Evolutionary conservation across 2,797 vertebrate species (phyloP).

Genomic region (Pseudopleuronectes americanus): DNA sequence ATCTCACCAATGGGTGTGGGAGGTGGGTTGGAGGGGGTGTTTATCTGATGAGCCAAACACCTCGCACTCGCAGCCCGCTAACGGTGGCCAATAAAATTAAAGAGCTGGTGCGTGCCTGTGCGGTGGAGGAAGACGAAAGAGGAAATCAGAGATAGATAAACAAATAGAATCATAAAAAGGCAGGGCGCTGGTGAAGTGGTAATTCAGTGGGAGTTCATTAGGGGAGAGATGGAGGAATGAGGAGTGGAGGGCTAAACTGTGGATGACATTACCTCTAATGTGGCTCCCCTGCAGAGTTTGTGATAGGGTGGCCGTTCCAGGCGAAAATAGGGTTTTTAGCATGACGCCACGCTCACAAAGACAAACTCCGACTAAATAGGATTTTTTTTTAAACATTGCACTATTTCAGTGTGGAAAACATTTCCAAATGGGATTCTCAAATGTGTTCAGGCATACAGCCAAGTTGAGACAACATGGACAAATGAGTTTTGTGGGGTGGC

Average conservation of each 20-base stretch:
- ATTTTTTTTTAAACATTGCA: conserved; percentile 73
- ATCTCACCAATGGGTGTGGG: conserved; percentile 81
- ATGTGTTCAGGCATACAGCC: conserved; percentile 70
- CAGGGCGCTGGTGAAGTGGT: conserved; percentile 82
- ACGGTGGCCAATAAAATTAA: conserved; percentile 86
- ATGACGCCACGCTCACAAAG: conserved; percentile 75
- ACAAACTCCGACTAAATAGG: conserved; percentile 79
- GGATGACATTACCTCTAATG: conserved; percentile 87
- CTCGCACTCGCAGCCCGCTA: conserved; percentile 78
- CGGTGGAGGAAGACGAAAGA: conserved; percentile 66
- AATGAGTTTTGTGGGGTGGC: conserved; percentile 64
- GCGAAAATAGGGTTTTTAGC: conserved; percentile 81
- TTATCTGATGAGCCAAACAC: conserved; percentile 68
- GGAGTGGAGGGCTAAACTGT: conserved; percentile 83
- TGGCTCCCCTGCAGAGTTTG: conserved; percentile 80
- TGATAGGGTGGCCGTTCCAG: conserved; percentile 80
- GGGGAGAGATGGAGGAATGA: conserved; percentile 81
- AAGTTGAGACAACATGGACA: conserved; percentile 69
- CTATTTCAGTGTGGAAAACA: conserved; percentile 71
- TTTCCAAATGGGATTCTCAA: conserved; percentile 71
- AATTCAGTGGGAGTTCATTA: conserved; percentile 87
- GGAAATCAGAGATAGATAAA: conserved; percentile 86
- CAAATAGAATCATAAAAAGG: conserved; percentile 89
- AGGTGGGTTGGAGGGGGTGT: conserved; percentile 60
- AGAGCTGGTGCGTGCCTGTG: conserved; percentile 72